Percentiles rank a stretch among this genome's conserved stretches.
These are phyloP conservation scores for Lampris megalopsis DNA, from an alignment of 2,113 vertebrate genomes.

Conservation along the genomic window DNA sequence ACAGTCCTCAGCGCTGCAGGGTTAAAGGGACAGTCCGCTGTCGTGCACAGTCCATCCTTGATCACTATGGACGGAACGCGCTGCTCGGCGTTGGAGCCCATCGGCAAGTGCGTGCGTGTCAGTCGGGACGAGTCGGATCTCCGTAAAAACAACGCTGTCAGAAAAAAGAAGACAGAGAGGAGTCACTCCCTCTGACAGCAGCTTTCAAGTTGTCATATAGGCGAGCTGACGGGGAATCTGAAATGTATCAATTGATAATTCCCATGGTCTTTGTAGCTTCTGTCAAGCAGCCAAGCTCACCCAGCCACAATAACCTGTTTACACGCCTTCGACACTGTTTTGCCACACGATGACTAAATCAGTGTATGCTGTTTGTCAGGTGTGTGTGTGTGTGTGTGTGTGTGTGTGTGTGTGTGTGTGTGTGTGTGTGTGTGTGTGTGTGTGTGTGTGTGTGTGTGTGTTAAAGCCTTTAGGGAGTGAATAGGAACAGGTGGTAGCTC, in stretches of 20 bases:
- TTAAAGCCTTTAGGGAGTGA: conserved; percentile 68
- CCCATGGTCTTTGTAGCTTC: conserved; percentile 66
- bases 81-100: conserved; percentile 16
- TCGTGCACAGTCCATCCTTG: conserved; percentile 28
- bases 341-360: conserved; percentile 75
- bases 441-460: conserved; percentile 53
- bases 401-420: neutral
- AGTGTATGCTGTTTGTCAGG: conserved; percentile 72
- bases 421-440: conserved; percentile 38
- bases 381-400: conserved; percentile 34
- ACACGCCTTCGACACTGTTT: conserved; percentile 60
- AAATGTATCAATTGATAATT: conserved; percentile 74
- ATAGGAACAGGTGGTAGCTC: conserved; percentile 80
- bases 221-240: conserved; percentile 60
- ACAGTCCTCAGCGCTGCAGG: too few species aligned
- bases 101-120: conserved; percentile 31
- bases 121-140: conserved; percentile 55
- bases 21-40: neutral
- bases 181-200: conserved; percentile 63
- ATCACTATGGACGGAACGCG: conserved; percentile 20
- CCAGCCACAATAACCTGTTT: conserved; percentile 71
- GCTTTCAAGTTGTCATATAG: conserved; percentile 66
- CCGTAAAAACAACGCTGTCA: conserved; percentile 58
- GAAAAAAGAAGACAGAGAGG: conserved; percentile 44
- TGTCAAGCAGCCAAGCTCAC: conserved; percentile 62